Base-by-base conservation (phyloP, 2,888 invertebrate genomes). In the Drosophila affinis region DNA sequence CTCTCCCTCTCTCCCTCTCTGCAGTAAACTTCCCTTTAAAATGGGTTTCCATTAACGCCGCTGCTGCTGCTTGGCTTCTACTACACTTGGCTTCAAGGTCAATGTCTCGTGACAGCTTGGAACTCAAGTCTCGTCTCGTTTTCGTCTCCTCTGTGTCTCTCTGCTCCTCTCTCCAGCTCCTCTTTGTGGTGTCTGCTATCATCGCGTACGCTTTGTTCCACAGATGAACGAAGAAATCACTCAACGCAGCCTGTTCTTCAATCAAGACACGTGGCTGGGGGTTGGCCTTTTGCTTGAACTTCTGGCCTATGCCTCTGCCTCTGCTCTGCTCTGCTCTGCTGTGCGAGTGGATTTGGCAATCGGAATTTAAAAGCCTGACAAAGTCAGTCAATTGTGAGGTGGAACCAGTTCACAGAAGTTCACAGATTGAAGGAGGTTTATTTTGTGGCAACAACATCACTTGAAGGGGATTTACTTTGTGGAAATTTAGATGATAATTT, bases 181-280 rank as follows among this genome's bases (percentile, higher is more conserved):
- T 44, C 47, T 51, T 24, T 45, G 39, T n/a, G 14, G 7, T 56
- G 45, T 56, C 24, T 48, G 52, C 47, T 46, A 39, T 51, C 46
- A 45, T 29, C 27, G 34, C 6, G 18, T 44, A 29, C 45, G 27
- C 24, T 14, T 34, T 32, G 44, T 60, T 39, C 46, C 64, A 57
- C 34, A 47, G 69, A 45, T 48, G 58, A 74, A 74, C 49, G 71
- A 79, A 70, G 70, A 79, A 79, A 79, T 79, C 79, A 76, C 67
- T 73, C 64, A 76, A 76, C 14, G 79, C 82, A 73, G 73, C 71
- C 70, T 73, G 62, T 76, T 65, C 71, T 76, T 71, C 70, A 72
- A 79, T 79, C 77, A 78, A 75, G 76, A 71, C 82, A 79, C 79
- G 82, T 82, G 24, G 24, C 24, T 24, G 49, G 68, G 68, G 58